Percentiles rank a stretch among this genome's conserved stretches.
phyloP scores from a whole-genome alignment of 2,113 vertebrate genomes.

The Agapornis roseicollis region DNA sequence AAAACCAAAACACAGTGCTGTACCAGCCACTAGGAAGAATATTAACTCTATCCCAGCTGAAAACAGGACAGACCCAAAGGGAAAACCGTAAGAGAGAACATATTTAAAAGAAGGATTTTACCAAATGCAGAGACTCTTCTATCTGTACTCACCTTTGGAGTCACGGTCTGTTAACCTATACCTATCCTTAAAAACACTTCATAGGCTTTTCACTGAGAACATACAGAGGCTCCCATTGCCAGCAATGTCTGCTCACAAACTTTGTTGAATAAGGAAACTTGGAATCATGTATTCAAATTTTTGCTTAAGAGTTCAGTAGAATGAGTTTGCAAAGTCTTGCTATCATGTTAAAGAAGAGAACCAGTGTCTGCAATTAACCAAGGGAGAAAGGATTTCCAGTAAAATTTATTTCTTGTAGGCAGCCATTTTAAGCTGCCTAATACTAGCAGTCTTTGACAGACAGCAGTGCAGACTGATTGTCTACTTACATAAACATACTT shows the following conservation, averaged over 20 bases:
- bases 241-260: neutral
- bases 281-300: neutral
- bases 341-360: neutral
- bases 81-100: neutral
- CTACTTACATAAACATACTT: neutral
- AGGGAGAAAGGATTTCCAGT: neutral
- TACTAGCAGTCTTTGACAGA: neutral
- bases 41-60: too few relatives aligned
- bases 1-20: neutral
- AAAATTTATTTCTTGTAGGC: neutral
- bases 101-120: neutral
- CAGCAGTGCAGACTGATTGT: neutral
- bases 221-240: neutral
- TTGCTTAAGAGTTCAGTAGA: neutral
- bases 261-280: neutral
- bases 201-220: neutral
- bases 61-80: neutral
- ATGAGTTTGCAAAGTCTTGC: neutral
- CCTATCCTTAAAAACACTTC: neutral
- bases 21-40: neutral
- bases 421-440: neutral
- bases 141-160: neutral
- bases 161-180: neutral
- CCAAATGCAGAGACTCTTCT: neutral
- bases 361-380: neutral